phyloP scores from a whole-genome alignment of 2,113 vertebrate genomes.

The Amazona vittata region DNA sequence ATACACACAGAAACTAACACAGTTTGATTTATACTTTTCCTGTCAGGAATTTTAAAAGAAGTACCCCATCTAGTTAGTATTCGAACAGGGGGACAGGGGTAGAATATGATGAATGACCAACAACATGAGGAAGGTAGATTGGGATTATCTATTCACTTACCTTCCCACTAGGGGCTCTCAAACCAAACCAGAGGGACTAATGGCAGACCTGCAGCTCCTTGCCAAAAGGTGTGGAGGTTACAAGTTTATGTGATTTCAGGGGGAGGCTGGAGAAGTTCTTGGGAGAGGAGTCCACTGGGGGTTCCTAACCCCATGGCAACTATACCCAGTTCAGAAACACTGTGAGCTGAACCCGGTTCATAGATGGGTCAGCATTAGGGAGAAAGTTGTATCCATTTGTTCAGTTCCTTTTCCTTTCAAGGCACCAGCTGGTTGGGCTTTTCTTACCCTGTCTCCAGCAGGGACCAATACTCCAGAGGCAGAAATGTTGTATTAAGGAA shows the following conservation, averaged over 20 bases:
- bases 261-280: neutral
- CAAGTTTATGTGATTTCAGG: neutral
- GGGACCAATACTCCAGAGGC: neutral
- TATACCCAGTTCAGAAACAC: neutral
- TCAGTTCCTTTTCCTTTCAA: neutral
- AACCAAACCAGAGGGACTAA: neutral
- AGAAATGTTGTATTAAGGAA: neutral
- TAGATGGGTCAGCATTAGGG: neutral
- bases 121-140: neutral
- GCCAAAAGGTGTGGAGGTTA: neutral
- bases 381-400: neutral
- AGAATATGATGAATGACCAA: neutral
- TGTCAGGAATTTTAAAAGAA: neutral
- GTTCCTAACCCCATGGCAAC: neutral
- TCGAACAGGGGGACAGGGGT: neutral
- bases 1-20: neutral
- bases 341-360: neutral
- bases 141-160: neutral
- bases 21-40: neutral
- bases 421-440: neutral
- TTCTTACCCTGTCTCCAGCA: neutral
- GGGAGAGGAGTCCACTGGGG: neutral
- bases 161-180: neutral
- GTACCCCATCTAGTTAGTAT: neutral
- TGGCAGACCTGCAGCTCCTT: neutral